These are phyloP conservation scores for Omphaloscelis lunosa DNA, from an alignment of 2,888 invertebrate species.

Conservation along the genomic window DNA sequence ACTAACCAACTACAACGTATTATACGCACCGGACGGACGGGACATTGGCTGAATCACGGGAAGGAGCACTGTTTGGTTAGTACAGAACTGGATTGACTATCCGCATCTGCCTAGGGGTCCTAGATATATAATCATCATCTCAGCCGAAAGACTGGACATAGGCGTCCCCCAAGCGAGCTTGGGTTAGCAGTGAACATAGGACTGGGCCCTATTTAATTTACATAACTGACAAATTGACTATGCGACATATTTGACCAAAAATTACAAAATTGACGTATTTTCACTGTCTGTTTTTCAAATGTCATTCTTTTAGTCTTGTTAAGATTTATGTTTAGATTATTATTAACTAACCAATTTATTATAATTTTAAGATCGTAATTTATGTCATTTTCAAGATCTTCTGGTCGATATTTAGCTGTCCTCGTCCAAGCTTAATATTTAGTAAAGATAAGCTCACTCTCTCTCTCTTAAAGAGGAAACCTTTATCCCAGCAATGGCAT, in stretches of 20 bases:
- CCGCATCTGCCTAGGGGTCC: no score
- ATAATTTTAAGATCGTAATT: no score
- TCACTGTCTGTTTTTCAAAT: no score
- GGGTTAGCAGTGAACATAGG: neutral
- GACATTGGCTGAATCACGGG: constrained; percentile 99
- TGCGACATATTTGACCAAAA: no score
- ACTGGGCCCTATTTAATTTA: neutral
- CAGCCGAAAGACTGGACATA: neutral
- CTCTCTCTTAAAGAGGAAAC: neutral
- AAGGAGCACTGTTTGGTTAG: constrained; percentile 98
- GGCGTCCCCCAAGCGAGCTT: neutral
- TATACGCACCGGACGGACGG: constrained; percentile 98
- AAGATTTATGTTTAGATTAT: no score
- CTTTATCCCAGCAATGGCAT: neutral
- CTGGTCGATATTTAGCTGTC: no score
- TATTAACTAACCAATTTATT: no score
- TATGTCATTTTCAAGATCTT: no score
- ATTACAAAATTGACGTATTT: no score
- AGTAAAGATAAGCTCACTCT: neutral
- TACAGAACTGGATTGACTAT: neutral
- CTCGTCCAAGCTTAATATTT: neutral
- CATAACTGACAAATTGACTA: no score
- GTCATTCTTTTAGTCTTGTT: no score
- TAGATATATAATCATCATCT: neutral
- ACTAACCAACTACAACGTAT: constrained; percentile 99